phyloP scores from a whole-genome alignment of 2,797 vertebrate species.

The Natrix natrix region DNA sequence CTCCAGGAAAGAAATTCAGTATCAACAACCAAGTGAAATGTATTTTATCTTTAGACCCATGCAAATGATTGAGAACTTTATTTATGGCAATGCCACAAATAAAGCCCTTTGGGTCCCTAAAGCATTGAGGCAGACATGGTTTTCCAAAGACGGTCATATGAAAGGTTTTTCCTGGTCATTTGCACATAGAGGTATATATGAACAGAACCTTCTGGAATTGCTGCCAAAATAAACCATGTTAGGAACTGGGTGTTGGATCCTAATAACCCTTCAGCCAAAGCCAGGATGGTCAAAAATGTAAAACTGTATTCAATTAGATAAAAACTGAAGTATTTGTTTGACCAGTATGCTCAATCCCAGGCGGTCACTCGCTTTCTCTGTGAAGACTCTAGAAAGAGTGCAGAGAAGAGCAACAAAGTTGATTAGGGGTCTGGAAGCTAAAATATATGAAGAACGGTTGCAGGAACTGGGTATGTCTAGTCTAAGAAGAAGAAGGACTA shows the following conservation, averaged over 20 bases:
- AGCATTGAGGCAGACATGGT: background rate
- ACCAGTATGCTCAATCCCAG: background rate
- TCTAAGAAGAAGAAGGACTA: no score
- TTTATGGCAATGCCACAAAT: background rate
- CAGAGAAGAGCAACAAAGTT: no score
- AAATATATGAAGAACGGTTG: no score
- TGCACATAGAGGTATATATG: background rate
- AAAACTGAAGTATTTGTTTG: background rate
- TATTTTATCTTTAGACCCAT: background rate
- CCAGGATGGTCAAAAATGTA: background rate
- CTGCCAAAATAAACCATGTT: background rate
- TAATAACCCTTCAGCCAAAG: slow-evolving; percentile 1
- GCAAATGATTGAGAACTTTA: background rate
- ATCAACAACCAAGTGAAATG: slow-evolving; percentile 32
- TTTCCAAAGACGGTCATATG: background rate
- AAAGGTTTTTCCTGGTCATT: background rate
- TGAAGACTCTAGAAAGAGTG: no score
- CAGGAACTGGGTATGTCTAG: no score
- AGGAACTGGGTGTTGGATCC: slow-evolving; percentile 27
- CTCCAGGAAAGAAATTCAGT: slow-evolving; percentile 21
- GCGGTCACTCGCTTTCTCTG: background rate
- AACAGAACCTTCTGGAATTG: background rate
- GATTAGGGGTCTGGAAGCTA: no score
- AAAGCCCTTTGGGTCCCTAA: background rate
- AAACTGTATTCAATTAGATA: background rate